phyloP scores from a whole-genome alignment of 2,888 invertebrate genomes.

The Cheilosia pagana region DNA sequence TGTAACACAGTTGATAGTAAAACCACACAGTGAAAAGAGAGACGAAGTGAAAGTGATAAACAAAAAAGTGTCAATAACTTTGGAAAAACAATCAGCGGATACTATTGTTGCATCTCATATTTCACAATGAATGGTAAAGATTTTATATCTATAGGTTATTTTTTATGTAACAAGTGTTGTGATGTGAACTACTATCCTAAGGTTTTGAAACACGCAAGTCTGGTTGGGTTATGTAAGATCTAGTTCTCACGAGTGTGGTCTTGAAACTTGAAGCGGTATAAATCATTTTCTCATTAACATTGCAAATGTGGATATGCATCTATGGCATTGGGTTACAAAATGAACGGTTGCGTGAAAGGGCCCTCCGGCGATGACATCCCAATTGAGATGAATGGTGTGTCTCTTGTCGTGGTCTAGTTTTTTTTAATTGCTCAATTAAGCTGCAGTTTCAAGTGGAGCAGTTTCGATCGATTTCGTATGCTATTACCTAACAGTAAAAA shows the following conservation, averaged over 20 bases:
- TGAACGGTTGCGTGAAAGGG: background rate
- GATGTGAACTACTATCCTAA: too few relatives aligned
- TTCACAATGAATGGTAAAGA: slow-evolving; percentile 66
- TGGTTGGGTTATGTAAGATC: background rate
- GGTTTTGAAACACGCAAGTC: too few relatives aligned
- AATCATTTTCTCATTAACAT: slow-evolving; percentile 34
- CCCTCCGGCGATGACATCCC: background rate
- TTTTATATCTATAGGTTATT: slow-evolving; percentile 2
- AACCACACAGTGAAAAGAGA: background rate
- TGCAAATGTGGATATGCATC: slow-evolving; percentile 27
- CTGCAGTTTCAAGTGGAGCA: too few relatives aligned
- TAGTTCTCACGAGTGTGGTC: slow-evolving; percentile 25
- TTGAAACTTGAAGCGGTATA: slow-evolving; percentile 4
- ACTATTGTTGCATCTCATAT: slow-evolving; percentile 29
- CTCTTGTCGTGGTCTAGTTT: slow-evolving; percentile 8
- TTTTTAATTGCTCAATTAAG: slow-evolving; percentile 16
- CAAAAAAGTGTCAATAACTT: slow-evolving; percentile 63
- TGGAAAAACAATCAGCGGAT: background rate
- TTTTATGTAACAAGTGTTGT: background rate
- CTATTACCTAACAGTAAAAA: background rate
- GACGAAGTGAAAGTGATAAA: slow-evolving; percentile 57
- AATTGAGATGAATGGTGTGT: slow-evolving; percentile 26
- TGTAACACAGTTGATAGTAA: slow-evolving; percentile 20
- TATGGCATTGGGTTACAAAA: slow-evolving; percentile 35
- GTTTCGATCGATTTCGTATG: background rate